Evolutionary conservation across 1,140 invertebrate genomes (phyloP), one percentile per base, ranked within the genome.

Genomic region (Drosophila micromelanica): DNA sequence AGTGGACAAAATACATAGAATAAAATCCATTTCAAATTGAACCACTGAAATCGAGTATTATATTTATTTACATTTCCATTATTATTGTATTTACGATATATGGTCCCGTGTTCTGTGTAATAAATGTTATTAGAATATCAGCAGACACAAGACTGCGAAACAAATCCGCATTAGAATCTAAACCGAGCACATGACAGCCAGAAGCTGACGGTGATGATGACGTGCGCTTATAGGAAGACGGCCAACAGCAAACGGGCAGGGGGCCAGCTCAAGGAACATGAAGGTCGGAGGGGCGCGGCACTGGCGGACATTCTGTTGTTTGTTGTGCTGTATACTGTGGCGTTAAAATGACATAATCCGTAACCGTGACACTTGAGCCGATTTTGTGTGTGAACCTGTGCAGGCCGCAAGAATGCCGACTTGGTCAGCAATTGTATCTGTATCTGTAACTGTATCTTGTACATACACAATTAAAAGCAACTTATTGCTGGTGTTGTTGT

Each of bases 311-410:
- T 12, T n/a, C 23, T 48, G 20, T 35, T 30, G 32, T 35, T 35
- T 35, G 32, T 35, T 35, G 32, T 35, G 8, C 13, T 27, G 20
- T 43, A 15, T 45, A 55, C 15, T 35, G 59, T 45, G 78, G 78
- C 45, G 49, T 73, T 52, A 46, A 61, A 75, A 62, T 85, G 81
- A 85, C 78, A 86, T 85, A 85, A 85, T 85, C 82, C 74, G 65
- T 67, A 63, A 60, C 64, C 82, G 82, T 81, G 81, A 85, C 78
- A 85, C 74, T 78, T 75, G 78, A 85, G 81, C 64, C 78, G 69
- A 85, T 77, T 73, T 70, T 60, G 60, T 62, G 55, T 68, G 80
- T 76, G 81, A 85, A 71, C 64, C 60, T 73, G 61, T 35, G 35
- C 60, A 35, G 51, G 42, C 51, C 51, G 27, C 62, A 72, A 59